Conservation (phyloP, 2,113 vertebrate genomes). For the Chaetura pelagica region DNA sequence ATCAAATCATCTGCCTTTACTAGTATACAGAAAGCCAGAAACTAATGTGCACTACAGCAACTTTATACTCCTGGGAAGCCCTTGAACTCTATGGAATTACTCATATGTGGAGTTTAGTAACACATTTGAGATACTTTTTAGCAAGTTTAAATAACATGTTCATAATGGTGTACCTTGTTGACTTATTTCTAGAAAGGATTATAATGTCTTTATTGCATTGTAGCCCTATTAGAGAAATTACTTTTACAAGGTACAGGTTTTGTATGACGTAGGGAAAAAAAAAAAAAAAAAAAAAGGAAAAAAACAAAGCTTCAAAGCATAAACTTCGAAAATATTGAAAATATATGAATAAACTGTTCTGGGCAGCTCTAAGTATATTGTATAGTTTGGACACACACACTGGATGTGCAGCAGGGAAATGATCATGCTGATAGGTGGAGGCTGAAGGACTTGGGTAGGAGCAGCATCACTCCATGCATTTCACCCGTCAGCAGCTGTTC, state of each 20-base stretch:
- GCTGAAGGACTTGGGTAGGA: not conserved
- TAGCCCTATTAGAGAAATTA: not conserved
- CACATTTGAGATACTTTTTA: not conserved
- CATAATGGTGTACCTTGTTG: not conserved
- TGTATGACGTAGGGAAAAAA: rapidly evolving
- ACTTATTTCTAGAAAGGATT: not conserved
- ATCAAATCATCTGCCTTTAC: not conserved
- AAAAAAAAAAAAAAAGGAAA: not conserved
- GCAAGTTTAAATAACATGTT: not conserved
- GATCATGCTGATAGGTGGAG: not conserved
- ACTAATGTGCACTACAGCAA: rapidly evolving
- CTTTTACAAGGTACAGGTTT: not conserved
- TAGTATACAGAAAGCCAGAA: not conserved
- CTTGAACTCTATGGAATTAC: not conserved
- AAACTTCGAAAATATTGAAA: too few relatives aligned
- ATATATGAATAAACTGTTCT: not conserved
- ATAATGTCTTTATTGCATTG: not conserved
- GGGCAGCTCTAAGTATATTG: rapidly evolving
- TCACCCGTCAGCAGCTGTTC: not conserved
- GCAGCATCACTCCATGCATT: not conserved
- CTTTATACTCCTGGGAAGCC: not conserved
- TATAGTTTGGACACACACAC: not conserved
- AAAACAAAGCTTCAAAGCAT: not conserved
- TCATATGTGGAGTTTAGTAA: not conserved
- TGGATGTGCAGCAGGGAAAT: not conserved